These are phyloP conservation scores for Hypomecis punctinalis DNA, from an alignment of 2,888 invertebrate species.

Conservation along the genomic window DNA sequence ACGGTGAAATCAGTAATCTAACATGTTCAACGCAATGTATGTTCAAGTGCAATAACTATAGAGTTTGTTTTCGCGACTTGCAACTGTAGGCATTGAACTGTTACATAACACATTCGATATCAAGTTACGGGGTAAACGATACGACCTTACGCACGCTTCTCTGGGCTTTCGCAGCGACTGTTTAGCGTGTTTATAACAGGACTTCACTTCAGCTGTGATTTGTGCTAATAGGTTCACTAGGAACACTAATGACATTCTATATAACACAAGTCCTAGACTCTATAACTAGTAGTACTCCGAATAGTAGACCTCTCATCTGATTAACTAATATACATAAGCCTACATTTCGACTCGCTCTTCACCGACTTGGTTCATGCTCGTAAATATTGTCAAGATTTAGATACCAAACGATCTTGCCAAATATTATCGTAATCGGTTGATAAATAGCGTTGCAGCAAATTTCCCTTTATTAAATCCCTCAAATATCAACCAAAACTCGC, in stretches of 20 bases:
- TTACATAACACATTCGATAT: conserved; percentile 75
- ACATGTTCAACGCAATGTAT: conserved; percentile 47
- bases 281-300: too few species aligned
- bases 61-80: conserved; percentile 58
- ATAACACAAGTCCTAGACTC: too few species aligned
- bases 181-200: conserved; percentile 36
- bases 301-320: too few species aligned
- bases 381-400: too few species aligned
- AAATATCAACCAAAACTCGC: too few species aligned
- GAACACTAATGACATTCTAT: background rate
- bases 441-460: too few species aligned
- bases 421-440: too few species aligned
- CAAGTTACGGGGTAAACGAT: conserved; percentile 74
- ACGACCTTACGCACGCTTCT: conserved; percentile 75
- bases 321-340: too few species aligned
- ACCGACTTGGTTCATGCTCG: too few species aligned
- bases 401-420: too few species aligned
- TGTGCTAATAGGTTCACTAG: conserved; percentile 11
- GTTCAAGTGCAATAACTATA: conserved; percentile 47
- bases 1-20: conserved; percentile 52
- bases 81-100: conserved; percentile 59
- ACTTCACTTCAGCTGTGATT: conserved; percentile 23
- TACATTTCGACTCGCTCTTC: too few species aligned
- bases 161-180: conserved; percentile 62
- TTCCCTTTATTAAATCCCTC: too few species aligned